phyloP scores from a whole-genome alignment of 2,888 invertebrate species.

The Lumbricus terrestris region DNA sequence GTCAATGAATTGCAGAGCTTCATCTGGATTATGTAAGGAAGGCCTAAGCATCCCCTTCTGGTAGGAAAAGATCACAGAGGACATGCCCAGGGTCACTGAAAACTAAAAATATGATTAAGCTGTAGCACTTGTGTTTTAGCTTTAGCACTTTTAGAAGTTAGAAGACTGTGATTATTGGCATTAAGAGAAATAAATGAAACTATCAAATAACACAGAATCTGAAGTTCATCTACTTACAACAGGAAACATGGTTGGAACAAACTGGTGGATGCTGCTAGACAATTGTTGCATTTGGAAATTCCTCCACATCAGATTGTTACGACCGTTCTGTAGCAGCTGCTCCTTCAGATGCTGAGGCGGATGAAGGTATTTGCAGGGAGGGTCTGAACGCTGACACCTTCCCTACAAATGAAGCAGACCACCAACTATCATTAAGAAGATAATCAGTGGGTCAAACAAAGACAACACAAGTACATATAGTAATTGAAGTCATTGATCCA shows the following conservation, averaged over 20 bases:
- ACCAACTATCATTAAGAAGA: not conserved
- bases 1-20: no score
- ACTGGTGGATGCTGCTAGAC: constrained; percentile 17
- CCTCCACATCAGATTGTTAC: constrained; percentile 98
- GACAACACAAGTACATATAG: not conserved
- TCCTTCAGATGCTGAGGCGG: constrained; percentile 99
- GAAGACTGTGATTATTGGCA: not conserved
- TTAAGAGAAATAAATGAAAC: not conserved
- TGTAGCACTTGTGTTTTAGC: no score
- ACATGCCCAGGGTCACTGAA: no score
- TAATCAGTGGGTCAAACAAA: not conserved
- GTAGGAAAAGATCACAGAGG: no score
- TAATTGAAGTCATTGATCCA: not conserved
- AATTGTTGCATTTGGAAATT: constrained; percentile 67
- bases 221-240: constrained; percentile 20
- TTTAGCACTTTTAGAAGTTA: no score
- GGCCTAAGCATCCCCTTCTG: no score
- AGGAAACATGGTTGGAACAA: constrained; percentile 29
- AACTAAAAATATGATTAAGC: no score
- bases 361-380: constrained; percentile 99
- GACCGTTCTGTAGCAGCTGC: constrained; percentile 97
- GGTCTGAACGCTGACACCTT: constrained; percentile 99
- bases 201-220: not conserved
- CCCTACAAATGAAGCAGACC: constrained; percentile 70
- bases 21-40: no score